These are phyloP conservation scores for Acanthoscelides obtectus DNA, from an alignment of 2,888 invertebrate species.

Conservation along the genomic window DNA sequence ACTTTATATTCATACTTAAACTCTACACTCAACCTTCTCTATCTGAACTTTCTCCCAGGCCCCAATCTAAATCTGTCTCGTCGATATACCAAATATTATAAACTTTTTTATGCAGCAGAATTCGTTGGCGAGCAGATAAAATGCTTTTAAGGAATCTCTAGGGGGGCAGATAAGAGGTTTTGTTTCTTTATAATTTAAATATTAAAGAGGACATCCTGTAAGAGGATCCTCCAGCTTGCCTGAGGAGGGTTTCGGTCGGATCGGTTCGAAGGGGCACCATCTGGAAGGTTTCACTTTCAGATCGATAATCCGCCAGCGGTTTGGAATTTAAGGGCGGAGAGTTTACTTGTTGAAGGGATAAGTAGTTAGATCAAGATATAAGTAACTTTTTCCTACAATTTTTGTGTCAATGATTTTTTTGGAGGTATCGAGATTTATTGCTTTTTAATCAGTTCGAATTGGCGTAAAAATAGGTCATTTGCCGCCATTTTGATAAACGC, in stretches of 20 bases:
- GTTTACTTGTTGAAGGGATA: neutral
- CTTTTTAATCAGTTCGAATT: too few relatives aligned
- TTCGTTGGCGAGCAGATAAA: neutral
- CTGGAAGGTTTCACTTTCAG: neutral
- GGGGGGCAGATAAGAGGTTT: slow-evolving; percentile 9
- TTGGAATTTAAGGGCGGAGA: neutral
- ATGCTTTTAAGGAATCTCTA: neutral
- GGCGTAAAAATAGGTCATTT: too few relatives aligned
- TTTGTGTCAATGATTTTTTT: too few relatives aligned
- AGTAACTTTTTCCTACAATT: too few relatives aligned
- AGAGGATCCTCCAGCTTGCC: too few relatives aligned
- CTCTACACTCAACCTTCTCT: neutral
- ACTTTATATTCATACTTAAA: too few relatives aligned
- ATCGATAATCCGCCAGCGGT: neutral
- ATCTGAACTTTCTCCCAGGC: neutral
- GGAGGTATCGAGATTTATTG: too few relatives aligned
- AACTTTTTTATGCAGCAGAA: neutral
- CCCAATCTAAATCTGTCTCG: neutral
- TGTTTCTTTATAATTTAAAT: slow-evolving; percentile 22
- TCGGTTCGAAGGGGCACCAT: neutral
- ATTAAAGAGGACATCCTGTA: slow-evolving; percentile 10
- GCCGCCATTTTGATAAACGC: too few relatives aligned
- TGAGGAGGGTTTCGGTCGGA: neutral
- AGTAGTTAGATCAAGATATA: too few relatives aligned
- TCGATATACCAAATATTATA: neutral